These are phyloP conservation scores for Illadopsis cleaveri DNA, from an alignment of 2,113 vertebrate species.

Conservation along the genomic window DNA sequence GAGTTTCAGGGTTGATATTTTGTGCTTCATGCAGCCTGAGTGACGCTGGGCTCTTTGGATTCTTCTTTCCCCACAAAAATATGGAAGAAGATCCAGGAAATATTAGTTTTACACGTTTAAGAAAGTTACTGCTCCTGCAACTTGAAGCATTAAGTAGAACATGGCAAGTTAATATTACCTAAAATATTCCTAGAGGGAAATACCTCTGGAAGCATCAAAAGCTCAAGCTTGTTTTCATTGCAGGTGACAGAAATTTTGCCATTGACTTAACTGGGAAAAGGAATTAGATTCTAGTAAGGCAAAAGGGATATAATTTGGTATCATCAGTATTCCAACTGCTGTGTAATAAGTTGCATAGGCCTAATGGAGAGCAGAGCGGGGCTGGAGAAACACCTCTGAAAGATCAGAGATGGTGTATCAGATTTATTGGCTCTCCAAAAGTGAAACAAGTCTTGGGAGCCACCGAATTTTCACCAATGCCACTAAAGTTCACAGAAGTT, in stretches of 20 bases:
- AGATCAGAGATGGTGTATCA: not conserved
- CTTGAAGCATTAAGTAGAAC: not conserved
- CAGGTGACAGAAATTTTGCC: not conserved
- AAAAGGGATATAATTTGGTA: not conserved
- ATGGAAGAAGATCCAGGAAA: not conserved
- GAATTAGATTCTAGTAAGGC: not conserved
- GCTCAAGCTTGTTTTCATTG: not conserved
- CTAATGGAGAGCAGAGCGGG: not conserved
- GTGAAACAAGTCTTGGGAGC: not conserved
- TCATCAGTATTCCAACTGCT: not conserved
- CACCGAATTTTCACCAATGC: not conserved
- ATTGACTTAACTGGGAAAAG: not conserved
- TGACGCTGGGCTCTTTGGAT: not conserved
- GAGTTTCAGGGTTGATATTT: not conserved
- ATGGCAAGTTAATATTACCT: not conserved
- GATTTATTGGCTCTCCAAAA: not conserved
- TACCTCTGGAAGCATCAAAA: not conserved
- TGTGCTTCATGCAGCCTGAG: not conserved
- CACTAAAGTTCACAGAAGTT: not conserved
- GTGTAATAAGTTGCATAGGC: not conserved
- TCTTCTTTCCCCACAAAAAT: not conserved
- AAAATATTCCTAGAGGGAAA: not conserved
- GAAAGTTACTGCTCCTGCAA: fast-evolving
- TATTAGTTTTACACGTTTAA: not conserved
- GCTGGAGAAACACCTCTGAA: not conserved